Conservation (phyloP, 2,888 invertebrate species). For the Sialis lutaria region DNA sequence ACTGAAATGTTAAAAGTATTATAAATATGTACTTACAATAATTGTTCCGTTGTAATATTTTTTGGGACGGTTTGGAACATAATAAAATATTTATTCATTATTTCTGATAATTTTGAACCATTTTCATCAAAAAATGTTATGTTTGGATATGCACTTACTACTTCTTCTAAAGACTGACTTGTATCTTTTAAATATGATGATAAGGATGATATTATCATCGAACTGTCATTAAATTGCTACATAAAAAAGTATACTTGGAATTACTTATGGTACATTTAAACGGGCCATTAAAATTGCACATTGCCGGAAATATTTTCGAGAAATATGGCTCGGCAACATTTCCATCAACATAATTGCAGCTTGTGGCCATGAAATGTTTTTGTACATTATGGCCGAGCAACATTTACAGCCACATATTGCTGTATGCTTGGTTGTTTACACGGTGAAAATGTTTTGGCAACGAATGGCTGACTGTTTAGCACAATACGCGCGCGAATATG, state of each 20-base stretch:
- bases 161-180: conserved; percentile 40
- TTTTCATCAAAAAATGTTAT: conserved; percentile 47
- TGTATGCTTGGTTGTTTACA: too few relatives aligned
- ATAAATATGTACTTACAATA: conserved; percentile 31
- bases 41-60: conserved; percentile 30
- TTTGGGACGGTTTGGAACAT: conserved; percentile 53
- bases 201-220: conserved; percentile 80
- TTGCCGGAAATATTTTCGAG: too few relatives aligned
- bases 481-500: too few relatives aligned
- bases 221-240: conserved; percentile 82
- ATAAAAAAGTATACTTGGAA: conserved; percentile 16
- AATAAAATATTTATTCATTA: conserved; percentile 75
- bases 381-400: too few relatives aligned
- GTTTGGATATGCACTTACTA: conserved; percentile 60
- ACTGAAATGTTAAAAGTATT: background rate
- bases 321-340: too few relatives aligned
- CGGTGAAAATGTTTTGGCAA: too few relatives aligned
- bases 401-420: too few relatives aligned
- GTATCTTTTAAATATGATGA: conserved; percentile 55
- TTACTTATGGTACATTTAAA: background rate
- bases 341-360: too few relatives aligned
- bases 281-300: too few relatives aligned
- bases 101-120: conserved; percentile 51
- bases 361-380: too few relatives aligned
- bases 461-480: too few relatives aligned